phyloP scores from a whole-genome alignment of 1,140 invertebrate genomes.

The Drosophila insularis region DNA sequence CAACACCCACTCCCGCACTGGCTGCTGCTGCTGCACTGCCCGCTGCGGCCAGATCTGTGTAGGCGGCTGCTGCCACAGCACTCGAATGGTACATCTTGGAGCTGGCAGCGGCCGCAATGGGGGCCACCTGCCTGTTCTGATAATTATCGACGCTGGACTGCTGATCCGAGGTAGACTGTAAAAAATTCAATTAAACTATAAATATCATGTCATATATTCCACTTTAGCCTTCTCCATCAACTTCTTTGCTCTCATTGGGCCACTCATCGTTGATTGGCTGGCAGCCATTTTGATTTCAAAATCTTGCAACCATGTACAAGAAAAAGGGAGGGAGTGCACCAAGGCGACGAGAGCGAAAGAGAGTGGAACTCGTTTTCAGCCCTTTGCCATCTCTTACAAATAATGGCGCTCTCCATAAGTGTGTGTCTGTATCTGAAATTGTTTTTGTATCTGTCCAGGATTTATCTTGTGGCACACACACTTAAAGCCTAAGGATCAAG shows the following conservation, averaged over 20 bases:
- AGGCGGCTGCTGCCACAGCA: constrained; percentile 63
- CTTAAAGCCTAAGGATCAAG: not conserved
- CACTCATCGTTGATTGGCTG: constrained; percentile 26
- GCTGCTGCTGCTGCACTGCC: constrained; percentile 61
- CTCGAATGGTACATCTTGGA: constrained; percentile 81
- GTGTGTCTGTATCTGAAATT: constrained; percentile 38
- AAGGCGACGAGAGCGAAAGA: not conserved
- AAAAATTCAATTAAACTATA: constrained; percentile 6
- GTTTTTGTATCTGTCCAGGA: constrained; percentile 53
- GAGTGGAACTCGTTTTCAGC: constrained; percentile 59
- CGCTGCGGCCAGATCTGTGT: constrained; percentile 78
- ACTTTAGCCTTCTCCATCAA: not conserved
- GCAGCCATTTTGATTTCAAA: constrained; percentile 64
- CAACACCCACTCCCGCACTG: constrained; percentile 58
- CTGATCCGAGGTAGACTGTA: constrained; percentile 67
- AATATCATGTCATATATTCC: not conserved
- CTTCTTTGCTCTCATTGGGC: constrained; percentile 56
- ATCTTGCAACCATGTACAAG: not conserved
- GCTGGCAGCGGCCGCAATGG: constrained; percentile 45
- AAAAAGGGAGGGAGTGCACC: not conserved
- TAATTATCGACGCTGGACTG: constrained; percentile 52
- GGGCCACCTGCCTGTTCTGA: constrained; percentile 57
- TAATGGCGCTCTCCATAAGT: constrained; percentile 62
- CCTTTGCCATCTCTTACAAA: constrained; percentile 51
- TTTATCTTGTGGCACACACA: constrained; percentile 40